phyloP scores from a whole-genome alignment of 2,113 vertebrate species.

The Vidua macroura region DNA sequence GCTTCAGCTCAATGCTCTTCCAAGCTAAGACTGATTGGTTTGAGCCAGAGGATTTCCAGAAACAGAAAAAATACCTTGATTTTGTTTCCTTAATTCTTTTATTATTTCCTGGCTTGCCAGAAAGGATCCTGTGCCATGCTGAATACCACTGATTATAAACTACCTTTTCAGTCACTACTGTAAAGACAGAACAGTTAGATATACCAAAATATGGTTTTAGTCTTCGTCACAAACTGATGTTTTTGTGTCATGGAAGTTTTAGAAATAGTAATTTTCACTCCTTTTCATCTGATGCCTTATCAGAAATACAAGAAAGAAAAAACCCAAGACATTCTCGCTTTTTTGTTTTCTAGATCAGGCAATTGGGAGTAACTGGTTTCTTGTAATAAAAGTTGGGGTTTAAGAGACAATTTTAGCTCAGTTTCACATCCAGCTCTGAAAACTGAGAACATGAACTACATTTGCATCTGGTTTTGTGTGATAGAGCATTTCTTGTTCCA shows the following conservation, averaged over 20 bases:
- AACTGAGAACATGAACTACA: not conserved
- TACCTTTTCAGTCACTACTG: not conserved
- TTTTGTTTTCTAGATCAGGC: not conserved
- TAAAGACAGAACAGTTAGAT: not conserved
- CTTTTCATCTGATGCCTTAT: not conserved
- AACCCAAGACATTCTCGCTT: not conserved
- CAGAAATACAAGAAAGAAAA: not conserved
- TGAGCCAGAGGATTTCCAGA: not conserved
- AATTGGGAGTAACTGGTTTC: not conserved
- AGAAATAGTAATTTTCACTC: not conserved
- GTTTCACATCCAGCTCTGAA: conserved; percentile 12
- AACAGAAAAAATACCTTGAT: not conserved
- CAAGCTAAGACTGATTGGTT: not conserved
- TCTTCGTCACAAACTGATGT: not conserved
- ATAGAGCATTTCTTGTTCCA: not conserved
- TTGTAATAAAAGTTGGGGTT: not conserved
- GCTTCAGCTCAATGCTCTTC: not conserved
- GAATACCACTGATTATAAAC: not conserved
- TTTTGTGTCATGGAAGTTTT: not conserved
- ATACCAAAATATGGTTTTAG: not conserved
- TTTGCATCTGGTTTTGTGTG: conserved; percentile 20
- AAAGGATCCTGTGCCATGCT: not conserved
- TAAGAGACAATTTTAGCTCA: conserved; percentile 1
- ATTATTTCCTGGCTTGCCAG: not conserved
- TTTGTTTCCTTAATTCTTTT: not conserved